phyloP scores from a whole-genome alignment of 1,140 invertebrate species.

The Heliconius congener region DNA sequence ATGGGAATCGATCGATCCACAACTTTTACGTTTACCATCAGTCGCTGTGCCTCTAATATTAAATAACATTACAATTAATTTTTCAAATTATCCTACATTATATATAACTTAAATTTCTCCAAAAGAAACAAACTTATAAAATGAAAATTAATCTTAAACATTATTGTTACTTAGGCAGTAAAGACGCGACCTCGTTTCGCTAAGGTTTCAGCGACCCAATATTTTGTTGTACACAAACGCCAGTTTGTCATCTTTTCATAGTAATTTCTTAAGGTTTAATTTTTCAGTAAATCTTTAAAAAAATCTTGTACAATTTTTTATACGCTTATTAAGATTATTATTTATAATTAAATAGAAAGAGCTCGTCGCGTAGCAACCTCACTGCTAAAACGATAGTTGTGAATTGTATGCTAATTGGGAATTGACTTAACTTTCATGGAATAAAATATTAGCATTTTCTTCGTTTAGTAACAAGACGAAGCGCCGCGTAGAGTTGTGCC shows the following conservation, averaged over 20 bases:
- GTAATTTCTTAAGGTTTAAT: not conserved
- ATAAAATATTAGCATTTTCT: too few species aligned
- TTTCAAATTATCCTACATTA: not conserved
- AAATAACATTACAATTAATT: not conserved
- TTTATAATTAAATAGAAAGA: too few species aligned
- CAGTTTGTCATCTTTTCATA: not conserved
- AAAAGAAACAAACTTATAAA: not conserved
- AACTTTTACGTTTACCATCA: too few species aligned
- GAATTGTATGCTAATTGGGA: too few species aligned
- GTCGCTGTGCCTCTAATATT: not conserved
- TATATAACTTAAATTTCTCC: not conserved
- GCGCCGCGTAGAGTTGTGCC: too few species aligned
- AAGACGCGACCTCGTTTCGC: not conserved
- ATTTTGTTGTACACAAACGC: slow-evolving; percentile 1
- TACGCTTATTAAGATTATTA: not conserved
- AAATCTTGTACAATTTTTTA: not conserved
- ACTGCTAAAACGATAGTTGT: too few species aligned
- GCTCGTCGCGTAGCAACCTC: too few species aligned
- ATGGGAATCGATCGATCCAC: too few species aligned
- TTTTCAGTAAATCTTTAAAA: not conserved
- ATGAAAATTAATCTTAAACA: not conserved
- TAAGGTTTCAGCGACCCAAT: not conserved
- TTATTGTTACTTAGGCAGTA: not conserved
- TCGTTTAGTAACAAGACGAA: too few species aligned
- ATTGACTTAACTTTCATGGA: too few species aligned